A percentile compares a stretch with the other conserved stretches of the same genome.
These are phyloP conservation scores for Premnoplex brunnescens DNA, from an alignment of 2,797 vertebrate genomes.

Conservation along the genomic window DNA sequence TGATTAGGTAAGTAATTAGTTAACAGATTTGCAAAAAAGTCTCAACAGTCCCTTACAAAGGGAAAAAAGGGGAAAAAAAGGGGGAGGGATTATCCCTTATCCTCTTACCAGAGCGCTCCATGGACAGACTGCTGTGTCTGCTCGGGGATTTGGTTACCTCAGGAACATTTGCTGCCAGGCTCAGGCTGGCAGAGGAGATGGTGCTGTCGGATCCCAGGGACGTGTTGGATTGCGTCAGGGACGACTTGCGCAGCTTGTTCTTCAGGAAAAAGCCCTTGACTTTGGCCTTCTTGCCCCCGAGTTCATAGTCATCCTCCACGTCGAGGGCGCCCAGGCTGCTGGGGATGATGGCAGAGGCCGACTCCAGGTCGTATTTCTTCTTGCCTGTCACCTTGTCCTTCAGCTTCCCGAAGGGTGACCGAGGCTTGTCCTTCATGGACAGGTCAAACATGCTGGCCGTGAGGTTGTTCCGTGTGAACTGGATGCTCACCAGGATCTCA, in stretches of 20 bases:
- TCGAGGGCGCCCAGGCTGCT: constrained; percentile 79
- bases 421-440: constrained; percentile 89
- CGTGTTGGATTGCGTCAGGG: constrained; percentile 91
- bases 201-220: constrained; percentile 95
- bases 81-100: not conserved
- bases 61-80: not conserved
- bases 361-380: constrained; percentile 85
- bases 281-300: constrained; percentile 85
- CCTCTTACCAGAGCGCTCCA: constrained; percentile 85
- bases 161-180: constrained; percentile 80
- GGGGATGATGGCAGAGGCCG: constrained; percentile 84
- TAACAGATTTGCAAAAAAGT: not conserved
- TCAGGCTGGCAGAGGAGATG: constrained; percentile 89
- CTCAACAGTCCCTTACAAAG: not conserved
- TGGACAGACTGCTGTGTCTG: constrained; percentile 90
- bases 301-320: constrained; percentile 84
- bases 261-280: constrained; percentile 91
- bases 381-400: constrained; percentile 92
- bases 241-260: constrained; percentile 88
- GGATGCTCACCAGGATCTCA: constrained; percentile 89
- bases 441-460: constrained; percentile 99
- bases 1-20: not conserved
- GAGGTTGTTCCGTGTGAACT: constrained; percentile 91
- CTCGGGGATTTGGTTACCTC: constrained; percentile 80
- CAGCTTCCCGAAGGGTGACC: constrained; percentile 90